Evolutionary conservation across 2,797 vertebrate genomes (phyloP).

Genomic region (Anniella stebbinsi): DNA sequence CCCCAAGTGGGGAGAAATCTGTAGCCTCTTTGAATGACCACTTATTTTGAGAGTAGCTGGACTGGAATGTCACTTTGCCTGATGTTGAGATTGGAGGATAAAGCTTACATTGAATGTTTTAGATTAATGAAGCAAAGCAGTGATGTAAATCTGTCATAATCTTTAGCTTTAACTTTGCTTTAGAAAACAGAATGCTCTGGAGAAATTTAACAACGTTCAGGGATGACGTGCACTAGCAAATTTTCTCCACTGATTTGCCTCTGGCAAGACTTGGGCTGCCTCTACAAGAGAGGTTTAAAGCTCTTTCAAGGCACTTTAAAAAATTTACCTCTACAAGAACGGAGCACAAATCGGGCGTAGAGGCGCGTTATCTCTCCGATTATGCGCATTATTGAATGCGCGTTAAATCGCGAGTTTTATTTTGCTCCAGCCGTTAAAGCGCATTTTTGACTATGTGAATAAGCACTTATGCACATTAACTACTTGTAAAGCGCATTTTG

Average conservation of each 20-base stretch:
- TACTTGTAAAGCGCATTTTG: too few species aligned
- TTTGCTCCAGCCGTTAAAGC: too few species aligned
- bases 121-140: conserved; percentile 20
- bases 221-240: neutral
- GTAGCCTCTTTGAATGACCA: neutral
- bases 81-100: neutral
- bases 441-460: too few species aligned
- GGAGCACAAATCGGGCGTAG: too few species aligned
- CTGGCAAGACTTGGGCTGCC: too few species aligned
- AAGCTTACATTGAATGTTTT: conserved; percentile 7
- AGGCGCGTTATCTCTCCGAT: too few species aligned
- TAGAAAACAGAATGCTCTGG: neutral
- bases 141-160: neutral
- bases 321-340: too few species aligned
- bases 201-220: neutral
- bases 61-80: neutral
- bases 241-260: neutral
- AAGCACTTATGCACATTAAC: too few species aligned
- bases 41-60: neutral
- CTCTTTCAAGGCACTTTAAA: too few species aligned
- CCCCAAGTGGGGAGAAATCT: neutral
- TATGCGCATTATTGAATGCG: too few species aligned
- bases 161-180: neutral
- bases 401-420: too few species aligned
- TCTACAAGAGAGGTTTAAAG: too few species aligned